phyloP scores from a whole-genome alignment of 2,888 invertebrate species.

The Entomobrya multifasciata region DNA sequence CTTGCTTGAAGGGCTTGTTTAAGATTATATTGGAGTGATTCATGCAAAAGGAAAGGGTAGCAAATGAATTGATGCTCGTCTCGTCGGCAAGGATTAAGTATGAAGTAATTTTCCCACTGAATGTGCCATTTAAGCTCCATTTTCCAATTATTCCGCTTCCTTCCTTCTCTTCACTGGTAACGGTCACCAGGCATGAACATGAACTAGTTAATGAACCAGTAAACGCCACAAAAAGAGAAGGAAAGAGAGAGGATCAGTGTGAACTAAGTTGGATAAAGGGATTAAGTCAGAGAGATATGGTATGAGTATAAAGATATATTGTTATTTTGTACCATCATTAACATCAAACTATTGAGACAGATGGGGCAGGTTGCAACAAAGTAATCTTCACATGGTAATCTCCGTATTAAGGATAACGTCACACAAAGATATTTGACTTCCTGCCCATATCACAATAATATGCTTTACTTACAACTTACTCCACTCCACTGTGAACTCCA shows the following conservation, averaged over 20 bases:
- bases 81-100: neutral
- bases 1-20: neutral
- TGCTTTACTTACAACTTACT: too few relatives aligned
- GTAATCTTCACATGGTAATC: neutral
- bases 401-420: neutral
- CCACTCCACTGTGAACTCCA: too few relatives aligned
- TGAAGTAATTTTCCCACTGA: neutral
- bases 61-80: neutral
- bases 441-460: too few relatives aligned
- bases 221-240: neutral
- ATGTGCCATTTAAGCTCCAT: neutral
- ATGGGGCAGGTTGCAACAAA: neutral
- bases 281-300: neutral
- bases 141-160: neutral
- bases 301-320: too few relatives aligned
- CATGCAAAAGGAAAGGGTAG: neutral
- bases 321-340: neutral
- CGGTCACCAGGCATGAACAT: neutral
- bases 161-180: neutral
- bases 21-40: neutral
- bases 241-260: neutral
- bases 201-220: neutral
- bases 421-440: neutral
- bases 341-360: neutral
- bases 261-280: conserved; percentile 17